A percentile compares a stretch with the other conserved stretches of the same genome.
Evolutionary conservation across 2,113 vertebrate species (phyloP).

Genomic region (Collichthys lucidus): DNA sequence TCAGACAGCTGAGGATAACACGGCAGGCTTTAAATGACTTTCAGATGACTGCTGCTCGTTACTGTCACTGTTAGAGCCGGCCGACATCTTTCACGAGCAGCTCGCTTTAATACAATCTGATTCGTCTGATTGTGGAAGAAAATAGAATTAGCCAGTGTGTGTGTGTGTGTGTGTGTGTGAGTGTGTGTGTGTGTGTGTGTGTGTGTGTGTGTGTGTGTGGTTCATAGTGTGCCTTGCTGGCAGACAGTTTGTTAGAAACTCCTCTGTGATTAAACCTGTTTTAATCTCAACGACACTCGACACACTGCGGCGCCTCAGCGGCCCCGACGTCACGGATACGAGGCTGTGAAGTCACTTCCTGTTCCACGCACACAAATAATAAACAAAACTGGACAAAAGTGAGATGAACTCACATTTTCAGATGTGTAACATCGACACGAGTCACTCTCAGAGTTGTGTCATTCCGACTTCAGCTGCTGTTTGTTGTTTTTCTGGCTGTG

Average conservation of each 20-base stretch:
- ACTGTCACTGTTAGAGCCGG: slow-evolving; percentile 40
- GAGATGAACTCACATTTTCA: background rate
- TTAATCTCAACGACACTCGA: slow-evolving; percentile 64
- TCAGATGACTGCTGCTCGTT: slow-evolving; percentile 53
- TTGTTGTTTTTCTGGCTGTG: background rate
- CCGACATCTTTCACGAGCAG: slow-evolving; percentile 27
- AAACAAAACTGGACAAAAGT: background rate
- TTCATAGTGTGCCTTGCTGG: slow-evolving; percentile 52
- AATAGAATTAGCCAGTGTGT: slow-evolving; percentile 43
- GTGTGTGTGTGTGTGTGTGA: slow-evolving; percentile 6
- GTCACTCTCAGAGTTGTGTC: background rate
- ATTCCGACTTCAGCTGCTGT: background rate
- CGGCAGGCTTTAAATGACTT: slow-evolving; percentile 39
- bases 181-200: slow-evolving; percentile 2
- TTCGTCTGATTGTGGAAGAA: slow-evolving; percentile 51
- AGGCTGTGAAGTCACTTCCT: slow-evolving; percentile 25
- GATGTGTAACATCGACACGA: background rate
- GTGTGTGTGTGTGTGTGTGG: slow-evolving; percentile 9
- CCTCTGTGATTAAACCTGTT: slow-evolving; percentile 74
- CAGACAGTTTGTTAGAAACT: slow-evolving; percentile 74
- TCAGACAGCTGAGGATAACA: slow-evolving; percentile 48
- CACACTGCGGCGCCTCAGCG: slow-evolving; percentile 19
- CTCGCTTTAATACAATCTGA: slow-evolving; percentile 31
- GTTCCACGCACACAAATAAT: background rate
- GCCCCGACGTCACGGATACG: slow-evolving; percentile 16